Percentiles rank a stretch among this genome's conserved stretches.
phyloP scores from a whole-genome alignment of 2,797 vertebrate genomes.

The Xiphophorus birchmanni region DNA sequence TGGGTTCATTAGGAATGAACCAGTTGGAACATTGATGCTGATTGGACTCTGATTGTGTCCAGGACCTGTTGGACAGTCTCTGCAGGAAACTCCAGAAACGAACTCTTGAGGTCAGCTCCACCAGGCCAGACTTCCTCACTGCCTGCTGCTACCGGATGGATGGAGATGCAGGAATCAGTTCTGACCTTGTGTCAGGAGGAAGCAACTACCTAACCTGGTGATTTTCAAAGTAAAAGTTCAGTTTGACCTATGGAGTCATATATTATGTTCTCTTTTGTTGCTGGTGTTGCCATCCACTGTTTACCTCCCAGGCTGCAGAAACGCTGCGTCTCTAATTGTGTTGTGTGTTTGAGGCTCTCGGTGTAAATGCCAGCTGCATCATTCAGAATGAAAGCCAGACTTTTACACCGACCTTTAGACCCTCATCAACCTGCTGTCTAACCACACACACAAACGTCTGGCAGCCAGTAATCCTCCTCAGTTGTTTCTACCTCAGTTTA shows the following conservation, averaged over 20 bases:
- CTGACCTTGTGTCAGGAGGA: neutral
- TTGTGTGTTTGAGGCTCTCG: neutral
- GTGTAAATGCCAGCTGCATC: slow-evolving; percentile 56
- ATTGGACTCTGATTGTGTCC: neutral
- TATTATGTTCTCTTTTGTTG: neutral
- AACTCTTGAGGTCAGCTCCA: neutral
- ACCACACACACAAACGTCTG: slow-evolving; percentile 26
- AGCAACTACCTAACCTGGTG: neutral
- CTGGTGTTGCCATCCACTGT: neutral
- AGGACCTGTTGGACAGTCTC: neutral
- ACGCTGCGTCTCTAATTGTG: slow-evolving; percentile 12
- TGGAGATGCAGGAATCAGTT: neutral
- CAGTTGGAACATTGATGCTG: neutral
- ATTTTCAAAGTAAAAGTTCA: neutral
- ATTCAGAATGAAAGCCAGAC: slow-evolving; percentile 53
- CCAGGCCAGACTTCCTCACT: slow-evolving; percentile 11
- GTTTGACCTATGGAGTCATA: neutral
- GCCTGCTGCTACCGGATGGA: neutral
- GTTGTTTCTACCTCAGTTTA: slow-evolving; percentile 56
- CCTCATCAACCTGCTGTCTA: slow-evolving; percentile 59
- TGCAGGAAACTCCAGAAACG: neutral
- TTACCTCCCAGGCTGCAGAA: slow-evolving; percentile 16
- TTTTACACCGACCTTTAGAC: slow-evolving; percentile 63
- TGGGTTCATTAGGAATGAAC: neutral
- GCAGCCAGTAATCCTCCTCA: slow-evolving; percentile 34